Conservation (phyloP, 1,140 invertebrate genomes). For the Ips nitidus region DNA sequence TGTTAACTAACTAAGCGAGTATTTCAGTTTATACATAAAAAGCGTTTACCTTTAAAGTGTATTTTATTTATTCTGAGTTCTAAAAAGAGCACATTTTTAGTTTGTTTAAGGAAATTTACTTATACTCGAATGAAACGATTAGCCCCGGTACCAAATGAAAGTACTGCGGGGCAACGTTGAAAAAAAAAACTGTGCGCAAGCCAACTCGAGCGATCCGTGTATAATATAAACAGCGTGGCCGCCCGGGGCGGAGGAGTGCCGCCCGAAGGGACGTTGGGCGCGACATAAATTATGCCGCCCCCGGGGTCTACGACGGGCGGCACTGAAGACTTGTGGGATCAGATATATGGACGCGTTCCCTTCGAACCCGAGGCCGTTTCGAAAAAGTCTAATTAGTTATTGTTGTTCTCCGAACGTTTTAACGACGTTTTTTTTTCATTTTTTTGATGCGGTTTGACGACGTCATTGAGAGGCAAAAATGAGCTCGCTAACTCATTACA, state of each 20-base stretch:
- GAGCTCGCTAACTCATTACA: constrained; percentile 10
- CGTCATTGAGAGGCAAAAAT: constrained; percentile 11
- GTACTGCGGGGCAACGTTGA: too few species aligned
- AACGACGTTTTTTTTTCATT: too few species aligned
- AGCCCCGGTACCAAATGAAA: too few species aligned
- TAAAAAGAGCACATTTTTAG: too few species aligned
- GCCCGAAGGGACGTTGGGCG: constrained; percentile 31
- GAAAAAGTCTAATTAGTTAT: constrained; percentile 6
- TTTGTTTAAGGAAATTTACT: too few species aligned
- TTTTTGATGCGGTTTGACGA: too few species aligned
- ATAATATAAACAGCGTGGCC: constrained; percentile 35
- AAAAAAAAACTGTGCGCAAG: constrained; percentile 23
- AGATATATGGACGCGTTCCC: constrained; percentile 29
- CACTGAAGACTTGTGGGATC: constrained; percentile 29
- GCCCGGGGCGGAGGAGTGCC: constrained; percentile 35
- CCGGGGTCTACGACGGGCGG: constrained; percentile 4
- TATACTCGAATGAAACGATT: too few species aligned
- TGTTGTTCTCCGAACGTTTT: too few species aligned
- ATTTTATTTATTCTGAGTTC: too few species aligned
- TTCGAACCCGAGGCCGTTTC: constrained; percentile 4
- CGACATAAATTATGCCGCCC: constrained; percentile 35
- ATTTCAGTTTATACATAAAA: too few species aligned
- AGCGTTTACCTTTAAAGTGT: too few species aligned
- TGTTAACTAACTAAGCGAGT: too few species aligned
- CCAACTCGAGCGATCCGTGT: constrained; percentile 18